Evolutionary conservation across 2,888 invertebrate species (phyloP), one percentile per base, ranked within the genome.

Genomic region (Gymnoscelis rufifasciata): DNA sequence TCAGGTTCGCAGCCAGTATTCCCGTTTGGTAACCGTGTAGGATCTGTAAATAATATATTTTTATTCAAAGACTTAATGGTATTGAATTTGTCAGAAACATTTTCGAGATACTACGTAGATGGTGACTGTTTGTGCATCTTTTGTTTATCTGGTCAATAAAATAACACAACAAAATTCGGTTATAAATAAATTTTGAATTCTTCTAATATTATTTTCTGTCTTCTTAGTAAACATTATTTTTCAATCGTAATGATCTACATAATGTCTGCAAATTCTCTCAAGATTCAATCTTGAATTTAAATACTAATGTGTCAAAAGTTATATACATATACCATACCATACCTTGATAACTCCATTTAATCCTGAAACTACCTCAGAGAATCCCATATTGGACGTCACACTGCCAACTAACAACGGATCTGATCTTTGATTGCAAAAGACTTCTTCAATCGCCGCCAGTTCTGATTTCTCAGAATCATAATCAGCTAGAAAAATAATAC

Each of bases 1-100:
- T 91, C 10, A 95, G 78, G 74, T 95, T 95, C 0, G 91, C 92
- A 0, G 95, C 94, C 38, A 95, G 83, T 7, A 80, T 56, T 0
- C 92, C 92, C 10, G 82, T 83, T 61, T 93, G 92, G 82, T 94
- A 94, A 0, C 92, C 91, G 28, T 95, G 82, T 7, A 83, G 51
- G 0, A 84, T 78, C 84, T 84, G 89, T 59, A 35, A 43, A n/a
- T 10, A 7, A 10, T 31, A 4, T 10, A 7, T 26, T 26, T 26
- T 8, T 6, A 26, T 26, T 6, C 1, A 7, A 26, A 26, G 26
- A 6, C 3, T 19, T 3, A 3, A 19, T 3, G 19, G 5, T 19
- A 19, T 2, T 19, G 2, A 2, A 19, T 19, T 3, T 19, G 2
- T 19, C 19, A 5, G 2, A 19, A 5, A 7, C 7, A 6, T 26